Base-by-base conservation (phyloP, 2,113 vertebrate genomes). In the Odocoileus hemionus region DNA sequence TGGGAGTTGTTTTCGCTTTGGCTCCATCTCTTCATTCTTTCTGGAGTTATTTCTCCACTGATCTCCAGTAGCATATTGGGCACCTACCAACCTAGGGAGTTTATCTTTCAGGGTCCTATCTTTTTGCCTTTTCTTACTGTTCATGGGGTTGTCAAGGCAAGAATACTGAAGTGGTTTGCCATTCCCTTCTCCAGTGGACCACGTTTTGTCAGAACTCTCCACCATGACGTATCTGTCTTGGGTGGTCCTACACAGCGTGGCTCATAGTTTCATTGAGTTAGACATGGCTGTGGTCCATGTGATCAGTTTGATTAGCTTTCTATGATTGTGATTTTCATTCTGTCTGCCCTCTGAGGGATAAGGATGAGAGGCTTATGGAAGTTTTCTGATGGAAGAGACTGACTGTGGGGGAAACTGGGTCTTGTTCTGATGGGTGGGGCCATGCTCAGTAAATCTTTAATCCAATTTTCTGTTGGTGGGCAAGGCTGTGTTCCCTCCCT, bases 161-260 rank as follows among this genome's bases (percentile, higher is more conserved):
- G 64, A 67, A 67, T 21, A 36, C 64, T 36, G 9, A 67, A 67
- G n/a, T 67, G 64, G 33, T 21, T 36, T 67, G 64, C 64, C 64
- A 36, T 67, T 21, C n/a, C 64, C 17, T 67, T 36, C 64, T 36
- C 0, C 0, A 67, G 64, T 67, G 64, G 64, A 67, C 33, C 64
- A 67, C 17, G 10, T 67, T 67, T 21, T 67, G 17, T 36, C 33
- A 67, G 33, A 36, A 5, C 16, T 67, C 64, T 67, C 64, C n/a
- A 36, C 64, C 33, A 21, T 36, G 64, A 67, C 64, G 17, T n/a
- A 11, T 67, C 64, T 67, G 64, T 67, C n/a, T 67, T 67, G n/a
- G n/a, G 8, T 21, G 5, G 17, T 36, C 33, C n/a, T 67, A 67
- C 64, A 36, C 0, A 4, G n/a, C 8, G 1, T 21, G 64, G n/a